Evolutionary conservation across 2,888 invertebrate species (phyloP).

Genomic region (Eupithecia vulgata): DNA sequence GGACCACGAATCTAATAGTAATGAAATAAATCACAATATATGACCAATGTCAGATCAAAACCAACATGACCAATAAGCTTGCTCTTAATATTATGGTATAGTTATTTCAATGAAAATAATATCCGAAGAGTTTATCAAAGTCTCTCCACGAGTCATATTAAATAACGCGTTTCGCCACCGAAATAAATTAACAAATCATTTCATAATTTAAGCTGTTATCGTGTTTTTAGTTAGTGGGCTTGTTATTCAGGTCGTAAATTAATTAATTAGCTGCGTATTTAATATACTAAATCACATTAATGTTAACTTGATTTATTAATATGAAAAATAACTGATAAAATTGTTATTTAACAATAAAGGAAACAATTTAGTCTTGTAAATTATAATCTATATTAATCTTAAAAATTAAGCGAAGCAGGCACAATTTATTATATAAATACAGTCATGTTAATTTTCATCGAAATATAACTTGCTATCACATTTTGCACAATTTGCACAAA

Average conservation of each 20-base stretch:
- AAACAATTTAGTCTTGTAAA: background rate
- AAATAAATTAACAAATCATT: background rate
- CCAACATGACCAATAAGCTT: no score
- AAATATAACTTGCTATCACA: no score
- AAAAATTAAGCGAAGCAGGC: background rate
- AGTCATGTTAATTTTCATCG: background rate
- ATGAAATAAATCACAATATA: no score
- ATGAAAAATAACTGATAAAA: constrained; percentile 8
- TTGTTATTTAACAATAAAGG: background rate
- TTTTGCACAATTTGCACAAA: no score
- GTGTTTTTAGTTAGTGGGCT: background rate
- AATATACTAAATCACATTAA: constrained; percentile 14
- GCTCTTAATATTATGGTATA: no score
- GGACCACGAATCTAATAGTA: no score
- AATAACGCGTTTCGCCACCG: background rate
- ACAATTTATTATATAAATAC: background rate
- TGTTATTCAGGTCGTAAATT: constrained; percentile 14
- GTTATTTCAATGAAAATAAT: background rate
- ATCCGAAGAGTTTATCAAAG: background rate
- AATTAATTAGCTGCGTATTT: constrained; percentile 28
- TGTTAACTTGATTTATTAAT: background rate
- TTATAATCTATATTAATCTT: background rate
- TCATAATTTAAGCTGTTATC: background rate
- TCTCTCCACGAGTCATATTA: background rate
- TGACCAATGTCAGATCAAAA: no score